phyloP scores from a whole-genome alignment of 2,888 invertebrate genomes.

The Apotomis capreana region DNA sequence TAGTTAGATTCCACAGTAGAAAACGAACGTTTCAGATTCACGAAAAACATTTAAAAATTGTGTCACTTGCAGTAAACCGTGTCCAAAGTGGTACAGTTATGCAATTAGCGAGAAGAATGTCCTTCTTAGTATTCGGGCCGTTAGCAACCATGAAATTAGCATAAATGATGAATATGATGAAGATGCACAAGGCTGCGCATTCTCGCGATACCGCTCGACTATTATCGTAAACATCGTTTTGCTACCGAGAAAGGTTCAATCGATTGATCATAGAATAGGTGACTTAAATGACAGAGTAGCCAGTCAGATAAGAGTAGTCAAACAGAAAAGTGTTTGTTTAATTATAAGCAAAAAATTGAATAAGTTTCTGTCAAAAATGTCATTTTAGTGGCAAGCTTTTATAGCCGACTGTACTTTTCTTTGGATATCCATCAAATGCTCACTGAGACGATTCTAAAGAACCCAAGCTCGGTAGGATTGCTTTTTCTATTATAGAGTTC shows the following conservation, averaged over 20 bases:
- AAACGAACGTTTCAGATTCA: background rate
- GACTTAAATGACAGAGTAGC: too few relatives aligned
- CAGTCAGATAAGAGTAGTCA: too few relatives aligned
- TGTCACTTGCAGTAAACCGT: conserved; percentile 29
- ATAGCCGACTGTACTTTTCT: too few relatives aligned
- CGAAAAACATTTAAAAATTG: conserved; percentile 13
- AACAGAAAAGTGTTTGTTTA: too few relatives aligned
- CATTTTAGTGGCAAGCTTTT: too few relatives aligned
- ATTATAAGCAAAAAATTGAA: too few relatives aligned
- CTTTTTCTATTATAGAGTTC: too few relatives aligned
- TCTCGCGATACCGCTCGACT: conserved; percentile 51
- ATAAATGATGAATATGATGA: conserved; percentile 51
- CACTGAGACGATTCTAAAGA: too few relatives aligned
- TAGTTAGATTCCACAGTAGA: too few relatives aligned
- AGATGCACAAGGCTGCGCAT: conserved; percentile 53
- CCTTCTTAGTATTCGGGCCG: conserved; percentile 61
- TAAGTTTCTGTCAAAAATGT: too few relatives aligned
- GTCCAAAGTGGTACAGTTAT: conserved; percentile 61
- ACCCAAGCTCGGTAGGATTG: too few relatives aligned
- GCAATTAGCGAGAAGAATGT: conserved; percentile 65
- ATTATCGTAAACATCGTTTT: conserved; percentile 37
- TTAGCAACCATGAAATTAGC: conserved; percentile 51
- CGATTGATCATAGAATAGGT: background rate
- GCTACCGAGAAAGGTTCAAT: conserved; percentile 16
- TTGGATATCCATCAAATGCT: too few relatives aligned